A percentile compares a stretch with the other conserved stretches of the same genome.
These are phyloP conservation scores for Salticus scenicus DNA, from an alignment of 2,888 invertebrate species.

Conservation along the genomic window DNA sequence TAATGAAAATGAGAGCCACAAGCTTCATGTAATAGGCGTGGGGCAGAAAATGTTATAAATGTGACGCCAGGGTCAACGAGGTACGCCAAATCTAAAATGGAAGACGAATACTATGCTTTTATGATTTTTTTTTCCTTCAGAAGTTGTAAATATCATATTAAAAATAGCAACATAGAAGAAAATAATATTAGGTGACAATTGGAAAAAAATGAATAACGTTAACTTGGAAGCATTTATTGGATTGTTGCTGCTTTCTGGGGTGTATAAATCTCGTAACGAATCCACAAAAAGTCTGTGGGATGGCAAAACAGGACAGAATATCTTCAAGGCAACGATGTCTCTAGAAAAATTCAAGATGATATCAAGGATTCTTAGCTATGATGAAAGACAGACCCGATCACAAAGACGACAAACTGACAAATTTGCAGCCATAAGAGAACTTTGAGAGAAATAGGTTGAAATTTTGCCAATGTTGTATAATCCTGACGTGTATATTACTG, in stretches of 20 bases:
- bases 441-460: too few species aligned
- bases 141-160: background rate
- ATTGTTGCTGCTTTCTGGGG: background rate
- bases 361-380: background rate
- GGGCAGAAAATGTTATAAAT: conserved; percentile 13
- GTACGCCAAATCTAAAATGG: background rate
- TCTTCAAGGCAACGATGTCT: background rate
- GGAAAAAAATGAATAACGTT: too few species aligned
- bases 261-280: too few species aligned
- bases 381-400: conserved; percentile 2
- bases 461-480: too few species aligned
- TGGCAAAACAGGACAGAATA: background rate
- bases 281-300: too few species aligned
- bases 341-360: background rate
- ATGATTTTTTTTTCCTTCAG: conserved; percentile 6
- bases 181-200: background rate
- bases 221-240: conserved; percentile 23
- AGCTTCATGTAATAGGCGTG: background rate
- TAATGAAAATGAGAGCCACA: background rate
- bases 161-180: too few species aligned
- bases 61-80: background rate
- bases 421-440: too few species aligned
- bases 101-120: background rate
- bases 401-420: too few species aligned
- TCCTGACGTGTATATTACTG: too few species aligned